phyloP scores from a whole-genome alignment of 2,113 vertebrate species.

The Hyla sarda region DNA sequence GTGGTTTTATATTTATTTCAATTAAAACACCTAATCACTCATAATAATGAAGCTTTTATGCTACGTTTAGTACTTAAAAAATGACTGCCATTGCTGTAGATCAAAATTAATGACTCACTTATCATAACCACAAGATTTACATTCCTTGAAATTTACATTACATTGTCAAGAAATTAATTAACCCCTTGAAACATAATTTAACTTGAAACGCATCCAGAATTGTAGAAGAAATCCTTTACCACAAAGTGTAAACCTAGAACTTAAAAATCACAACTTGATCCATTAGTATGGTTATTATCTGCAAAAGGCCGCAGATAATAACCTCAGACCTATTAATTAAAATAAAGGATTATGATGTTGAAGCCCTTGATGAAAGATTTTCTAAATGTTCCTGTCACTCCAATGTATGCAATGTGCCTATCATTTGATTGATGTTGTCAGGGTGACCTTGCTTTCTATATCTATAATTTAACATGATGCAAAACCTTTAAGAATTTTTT shows the following conservation, averaged over 20 bases:
- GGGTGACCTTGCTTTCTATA: not conserved
- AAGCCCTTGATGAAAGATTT: not conserved
- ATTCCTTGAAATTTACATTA: constrained; percentile 19
- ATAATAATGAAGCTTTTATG: constrained; percentile 43
- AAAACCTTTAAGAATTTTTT: not conserved
- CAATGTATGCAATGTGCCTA: not conserved
- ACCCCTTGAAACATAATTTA: not conserved
- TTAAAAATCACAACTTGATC: not conserved
- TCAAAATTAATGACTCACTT: constrained; percentile 40
- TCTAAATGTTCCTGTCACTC: constrained; percentile 7
- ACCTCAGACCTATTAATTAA: constrained; percentile 17
- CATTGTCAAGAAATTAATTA: constrained; percentile 31
- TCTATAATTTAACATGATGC: not conserved
- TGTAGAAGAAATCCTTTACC: not conserved
- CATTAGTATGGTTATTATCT: constrained; percentile 1
- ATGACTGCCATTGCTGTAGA: constrained; percentile 15
- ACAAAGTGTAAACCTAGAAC: not conserved
- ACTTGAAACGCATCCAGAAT: not conserved
- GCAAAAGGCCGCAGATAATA: not conserved
- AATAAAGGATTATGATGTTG: constrained; percentile 9
- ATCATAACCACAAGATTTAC: constrained; percentile 8
- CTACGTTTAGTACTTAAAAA: constrained; percentile 11
- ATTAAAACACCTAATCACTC: constrained; percentile 44
- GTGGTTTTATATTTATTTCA: constrained; percentile 40
- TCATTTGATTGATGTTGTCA: not conserved